A percentile compares a stretch with the other conserved stretches of the same genome.
Evolutionary conservation across 2,888 invertebrate genomes (phyloP).

Genomic region (Ctena decussata): DNA sequence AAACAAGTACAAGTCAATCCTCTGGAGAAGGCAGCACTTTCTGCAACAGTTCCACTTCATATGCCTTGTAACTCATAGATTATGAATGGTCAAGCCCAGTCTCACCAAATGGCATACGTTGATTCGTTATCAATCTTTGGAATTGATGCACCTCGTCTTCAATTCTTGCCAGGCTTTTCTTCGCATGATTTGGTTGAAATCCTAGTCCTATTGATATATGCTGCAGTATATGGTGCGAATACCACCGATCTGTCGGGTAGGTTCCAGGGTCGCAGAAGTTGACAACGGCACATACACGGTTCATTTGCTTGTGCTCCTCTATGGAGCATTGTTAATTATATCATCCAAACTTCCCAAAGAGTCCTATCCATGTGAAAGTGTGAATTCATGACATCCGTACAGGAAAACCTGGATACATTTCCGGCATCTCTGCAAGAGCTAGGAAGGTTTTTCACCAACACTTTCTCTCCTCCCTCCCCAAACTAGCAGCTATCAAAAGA

Average conservation of each 20-base stretch:
- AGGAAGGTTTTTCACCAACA: not conserved
- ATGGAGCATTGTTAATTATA: not conserved
- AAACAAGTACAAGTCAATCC: constrained; percentile 23
- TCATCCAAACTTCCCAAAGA: not conserved
- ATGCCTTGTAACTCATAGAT: constrained; percentile 15
- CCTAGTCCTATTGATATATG: not conserved
- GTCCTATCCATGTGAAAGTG: constrained; percentile 33
- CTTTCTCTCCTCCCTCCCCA: not conserved
- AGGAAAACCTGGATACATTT: too few relatives aligned
- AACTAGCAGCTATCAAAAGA: too few relatives aligned
- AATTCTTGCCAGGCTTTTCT: not conserved
- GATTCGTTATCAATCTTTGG: not conserved
- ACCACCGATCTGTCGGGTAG: not conserved
- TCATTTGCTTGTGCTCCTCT: too few relatives aligned
- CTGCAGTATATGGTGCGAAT: not conserved
- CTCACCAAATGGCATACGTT: constrained; percentile 33
- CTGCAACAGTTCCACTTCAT: too few relatives aligned
- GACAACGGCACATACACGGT: not conserved
- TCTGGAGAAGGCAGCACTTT: constrained; percentile 13
- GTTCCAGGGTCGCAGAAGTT: constrained; percentile 25
- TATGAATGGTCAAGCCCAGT: constrained; percentile 23
- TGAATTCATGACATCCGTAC: constrained; percentile 11
- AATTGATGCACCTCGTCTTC: too few relatives aligned
- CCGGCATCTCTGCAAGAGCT: too few relatives aligned
- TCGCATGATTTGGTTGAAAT: constrained; percentile 21